phyloP scores from a whole-genome alignment of 1,140 invertebrate species.

The Babylonia areolata region DNA sequence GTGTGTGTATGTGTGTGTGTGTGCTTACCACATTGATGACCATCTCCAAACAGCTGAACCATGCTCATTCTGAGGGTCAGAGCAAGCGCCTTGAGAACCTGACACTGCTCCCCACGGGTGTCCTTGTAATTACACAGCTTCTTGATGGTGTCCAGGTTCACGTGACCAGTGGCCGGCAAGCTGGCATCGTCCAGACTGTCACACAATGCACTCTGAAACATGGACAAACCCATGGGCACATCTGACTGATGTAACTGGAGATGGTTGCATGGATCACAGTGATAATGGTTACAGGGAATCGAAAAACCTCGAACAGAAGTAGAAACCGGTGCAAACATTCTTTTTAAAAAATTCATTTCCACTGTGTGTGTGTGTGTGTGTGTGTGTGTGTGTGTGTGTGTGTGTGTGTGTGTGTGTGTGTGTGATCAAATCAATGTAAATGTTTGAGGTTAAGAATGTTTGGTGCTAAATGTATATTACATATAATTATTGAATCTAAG shows the following conservation, averaged over 20 bases:
- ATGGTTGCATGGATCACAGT: too few relatives aligned
- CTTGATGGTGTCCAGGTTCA: conserved; percentile 1
- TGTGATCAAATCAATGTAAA: too few relatives aligned
- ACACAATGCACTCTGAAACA: not conserved
- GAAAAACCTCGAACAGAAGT: too few relatives aligned
- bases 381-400: not conserved
- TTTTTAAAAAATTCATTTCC: too few relatives aligned
- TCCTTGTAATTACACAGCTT: not conserved
- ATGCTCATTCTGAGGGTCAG: not conserved
- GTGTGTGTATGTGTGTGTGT: too few relatives aligned
- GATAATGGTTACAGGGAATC: too few relatives aligned
- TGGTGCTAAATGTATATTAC: too few relatives aligned
- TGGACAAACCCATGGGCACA: too few relatives aligned
- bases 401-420: not conserved
- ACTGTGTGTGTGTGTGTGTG: not conserved
- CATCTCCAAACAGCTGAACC: not conserved
- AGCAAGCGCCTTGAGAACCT: not conserved
- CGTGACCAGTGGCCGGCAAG: not conserved
- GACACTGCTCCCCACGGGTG: not conserved
- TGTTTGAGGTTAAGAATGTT: too few relatives aligned
- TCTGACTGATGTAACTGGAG: too few relatives aligned
- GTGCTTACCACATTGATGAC: not conserved
- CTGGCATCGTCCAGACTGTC: not conserved
- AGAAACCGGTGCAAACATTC: too few relatives aligned
- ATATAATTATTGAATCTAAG: too few relatives aligned